Evolutionary conservation across 2,888 invertebrate genomes (phyloP).

Genomic region (Pterobdella sp.): DNA sequence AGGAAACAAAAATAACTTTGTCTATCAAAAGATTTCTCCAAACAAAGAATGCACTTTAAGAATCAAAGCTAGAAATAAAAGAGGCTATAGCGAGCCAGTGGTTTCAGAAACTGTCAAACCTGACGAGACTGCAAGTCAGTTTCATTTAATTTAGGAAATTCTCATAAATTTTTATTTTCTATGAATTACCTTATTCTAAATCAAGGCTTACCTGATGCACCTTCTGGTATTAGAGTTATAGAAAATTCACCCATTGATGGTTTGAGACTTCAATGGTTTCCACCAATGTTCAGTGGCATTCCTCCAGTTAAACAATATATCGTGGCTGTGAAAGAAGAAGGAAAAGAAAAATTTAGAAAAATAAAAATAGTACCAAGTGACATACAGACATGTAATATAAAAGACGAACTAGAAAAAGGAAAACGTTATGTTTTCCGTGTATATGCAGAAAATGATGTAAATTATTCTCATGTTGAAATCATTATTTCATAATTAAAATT

Average conservation of each 20-base stretch:
- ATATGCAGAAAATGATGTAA: conserved; percentile 35
- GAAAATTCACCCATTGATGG: conserved; percentile 59
- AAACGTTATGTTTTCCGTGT: conserved; percentile 34
- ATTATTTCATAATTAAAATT: conserved; percentile 2
- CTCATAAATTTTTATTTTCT: not conserved
- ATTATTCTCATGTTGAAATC: not conserved
- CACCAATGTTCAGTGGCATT: conserved; percentile 68
- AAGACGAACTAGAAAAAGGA: conserved; percentile 30
- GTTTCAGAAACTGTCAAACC: not conserved
- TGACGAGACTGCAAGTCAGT: not conserved
- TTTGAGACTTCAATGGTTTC: conserved; percentile 66
- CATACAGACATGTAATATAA: conserved; percentile 22
- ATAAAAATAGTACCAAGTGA: conserved; percentile 32
- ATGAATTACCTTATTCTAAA: not conserved
- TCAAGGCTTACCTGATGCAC: conserved; percentile 10
- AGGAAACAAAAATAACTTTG: conserved; percentile 5
- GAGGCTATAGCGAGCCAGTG: not conserved
- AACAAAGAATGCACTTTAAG: conserved; percentile 9
- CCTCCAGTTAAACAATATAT: conserved; percentile 61
- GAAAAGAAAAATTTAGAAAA: conserved; percentile 37
- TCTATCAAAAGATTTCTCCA: not conserved
- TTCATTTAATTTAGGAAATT: not conserved
- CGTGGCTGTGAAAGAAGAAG: conserved; percentile 34
- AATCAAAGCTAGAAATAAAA: conserved; percentile 1
- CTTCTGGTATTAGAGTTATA: conserved; percentile 6